Evolutionary conservation across 2,113 vertebrate genomes (phyloP).

Genomic region (Brachyhypopomus gauderio): DNA sequence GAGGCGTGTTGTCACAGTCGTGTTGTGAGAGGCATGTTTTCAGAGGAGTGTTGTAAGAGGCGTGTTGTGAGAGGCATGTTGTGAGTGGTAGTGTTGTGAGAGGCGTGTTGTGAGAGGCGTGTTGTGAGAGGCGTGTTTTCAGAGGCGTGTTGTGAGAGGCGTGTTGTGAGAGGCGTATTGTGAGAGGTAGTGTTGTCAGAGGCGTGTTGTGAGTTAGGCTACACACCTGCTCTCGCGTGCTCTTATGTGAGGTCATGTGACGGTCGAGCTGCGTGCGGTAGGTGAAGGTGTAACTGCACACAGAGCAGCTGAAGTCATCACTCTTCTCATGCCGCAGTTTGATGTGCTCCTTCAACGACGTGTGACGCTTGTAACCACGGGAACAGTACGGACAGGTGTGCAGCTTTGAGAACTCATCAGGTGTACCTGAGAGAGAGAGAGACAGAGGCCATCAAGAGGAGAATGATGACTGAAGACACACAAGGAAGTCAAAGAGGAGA

Average conservation of each 20-base stretch:
- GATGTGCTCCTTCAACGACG: constrained; percentile 97
- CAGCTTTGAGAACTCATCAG: constrained; percentile 89
- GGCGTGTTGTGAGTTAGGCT: no score
- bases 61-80: no score
- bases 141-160: no score
- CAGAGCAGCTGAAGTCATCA: constrained; percentile 94
- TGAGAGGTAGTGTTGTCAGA: no score
- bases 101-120: no score
- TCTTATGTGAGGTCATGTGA: constrained; percentile 95
- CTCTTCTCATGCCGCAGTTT: constrained; percentile 97
- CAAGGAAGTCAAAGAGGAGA: background rate
- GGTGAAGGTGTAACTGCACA: constrained; percentile 96
- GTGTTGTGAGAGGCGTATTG: no score
- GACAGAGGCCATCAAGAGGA: background rate
- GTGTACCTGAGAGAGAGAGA: constrained; percentile 77
- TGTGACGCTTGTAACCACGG: constrained; percentile 95
- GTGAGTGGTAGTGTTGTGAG: no score
- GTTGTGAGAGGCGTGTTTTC: no score
- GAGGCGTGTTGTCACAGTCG: no score
- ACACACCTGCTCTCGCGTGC: constrained; percentile 83
- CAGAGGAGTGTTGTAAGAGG: no score
- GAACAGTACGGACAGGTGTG: constrained; percentile 96
- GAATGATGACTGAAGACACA: background rate
- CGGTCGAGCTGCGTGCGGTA: constrained; percentile 96
- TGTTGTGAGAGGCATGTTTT: no score